Conservation (phyloP, 2,113 vertebrate species). For the Chlamydotis undulata region DNA sequence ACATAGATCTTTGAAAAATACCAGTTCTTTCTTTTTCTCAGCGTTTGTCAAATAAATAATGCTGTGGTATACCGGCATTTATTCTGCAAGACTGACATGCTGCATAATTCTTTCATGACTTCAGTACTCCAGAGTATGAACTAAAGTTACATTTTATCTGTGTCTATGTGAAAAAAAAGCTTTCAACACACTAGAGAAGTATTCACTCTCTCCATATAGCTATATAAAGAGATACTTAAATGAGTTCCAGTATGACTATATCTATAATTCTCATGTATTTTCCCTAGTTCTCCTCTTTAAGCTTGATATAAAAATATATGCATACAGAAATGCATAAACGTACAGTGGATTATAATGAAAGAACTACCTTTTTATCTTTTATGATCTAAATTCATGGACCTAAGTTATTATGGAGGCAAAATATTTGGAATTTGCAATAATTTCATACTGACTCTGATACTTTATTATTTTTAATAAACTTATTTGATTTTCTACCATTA, state of each 20-base stretch:
- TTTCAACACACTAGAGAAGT: neutral
- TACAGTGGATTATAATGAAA: neutral
- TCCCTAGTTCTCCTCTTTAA: neutral
- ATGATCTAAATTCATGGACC: neutral
- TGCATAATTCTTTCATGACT: neutral
- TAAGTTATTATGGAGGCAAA: neutral
- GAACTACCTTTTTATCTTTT: neutral
- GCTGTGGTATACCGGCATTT: neutral
- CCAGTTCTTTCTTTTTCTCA: neutral
- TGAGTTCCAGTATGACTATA: neutral
- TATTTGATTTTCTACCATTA: neutral
- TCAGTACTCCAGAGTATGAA: neutral
- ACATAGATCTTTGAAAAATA: neutral
- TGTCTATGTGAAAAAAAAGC: neutral
- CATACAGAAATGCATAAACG: neutral
- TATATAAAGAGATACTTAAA: neutral
- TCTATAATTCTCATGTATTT: neutral
- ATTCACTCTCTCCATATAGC: neutral
- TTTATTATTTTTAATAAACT: neutral
- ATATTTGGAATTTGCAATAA: neutral
- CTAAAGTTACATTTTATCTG: neutral
- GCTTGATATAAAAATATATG: too few species aligned
- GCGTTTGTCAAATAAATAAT: neutral
- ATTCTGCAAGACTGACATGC: neutral
- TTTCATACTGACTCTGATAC: neutral